These are phyloP conservation scores for Sceloporus undulatus DNA, from an alignment of 2,113 vertebrate species.

Conservation along the genomic window DNA sequence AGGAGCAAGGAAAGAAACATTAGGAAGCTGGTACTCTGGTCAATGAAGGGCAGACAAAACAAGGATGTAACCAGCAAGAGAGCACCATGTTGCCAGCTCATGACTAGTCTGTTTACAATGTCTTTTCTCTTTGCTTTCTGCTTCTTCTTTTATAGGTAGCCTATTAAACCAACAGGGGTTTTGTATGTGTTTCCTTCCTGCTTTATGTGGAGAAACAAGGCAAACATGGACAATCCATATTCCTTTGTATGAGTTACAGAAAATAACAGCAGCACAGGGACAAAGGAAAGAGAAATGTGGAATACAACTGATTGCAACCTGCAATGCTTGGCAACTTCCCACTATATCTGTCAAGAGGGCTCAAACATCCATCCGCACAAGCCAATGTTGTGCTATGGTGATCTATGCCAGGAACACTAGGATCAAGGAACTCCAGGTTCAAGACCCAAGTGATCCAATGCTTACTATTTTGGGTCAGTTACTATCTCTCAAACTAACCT, in stretches of 20 bases:
- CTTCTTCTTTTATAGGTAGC: constrained; percentile 48
- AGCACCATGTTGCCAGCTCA: neutral
- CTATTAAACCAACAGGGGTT: constrained; percentile 54
- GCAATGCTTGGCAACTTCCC: neutral
- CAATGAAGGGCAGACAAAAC: neutral
- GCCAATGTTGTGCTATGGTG: neutral
- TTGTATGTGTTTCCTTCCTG: constrained; percentile 33
- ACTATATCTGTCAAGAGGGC: neutral
- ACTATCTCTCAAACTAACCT: neutral
- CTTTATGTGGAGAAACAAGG: constrained; percentile 38
- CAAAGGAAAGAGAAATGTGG: constrained; percentile 36
- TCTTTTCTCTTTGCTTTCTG: constrained; percentile 24
- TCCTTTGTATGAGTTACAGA: constrained; percentile 47
- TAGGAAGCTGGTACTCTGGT: neutral
- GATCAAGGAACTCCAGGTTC: neutral
- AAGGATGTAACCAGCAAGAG: constrained; percentile 20
- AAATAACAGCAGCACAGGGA: constrained; percentile 14
- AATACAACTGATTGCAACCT: constrained; percentile 39
- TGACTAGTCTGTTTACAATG: constrained; percentile 29
- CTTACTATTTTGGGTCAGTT: neutral
- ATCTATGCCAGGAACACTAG: neutral
- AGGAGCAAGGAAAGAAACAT: constrained; percentile 18
- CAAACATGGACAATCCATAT: constrained; percentile 37
- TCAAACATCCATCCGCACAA: neutral
- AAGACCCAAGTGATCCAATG: neutral